A percentile compares a stretch with the other conserved stretches of the same genome.
phyloP scores from a whole-genome alignment of 2,888 invertebrate genomes.

The Caenorhabditis zanzibari region DNA sequence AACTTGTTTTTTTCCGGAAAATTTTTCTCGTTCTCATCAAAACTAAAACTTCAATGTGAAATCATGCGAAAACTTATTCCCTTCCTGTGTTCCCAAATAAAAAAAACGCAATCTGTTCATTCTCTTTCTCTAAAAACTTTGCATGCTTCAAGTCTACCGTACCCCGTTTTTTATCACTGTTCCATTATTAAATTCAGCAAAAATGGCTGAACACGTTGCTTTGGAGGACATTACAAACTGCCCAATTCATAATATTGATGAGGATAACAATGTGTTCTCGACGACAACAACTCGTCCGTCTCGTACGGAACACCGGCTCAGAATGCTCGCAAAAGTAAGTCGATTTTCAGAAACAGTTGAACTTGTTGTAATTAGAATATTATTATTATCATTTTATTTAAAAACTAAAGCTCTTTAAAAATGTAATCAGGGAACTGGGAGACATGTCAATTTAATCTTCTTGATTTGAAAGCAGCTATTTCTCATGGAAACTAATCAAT shows the following conservation, averaged over 20 bases:
- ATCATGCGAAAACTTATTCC: conserved; percentile 31
- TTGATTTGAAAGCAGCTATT: no score
- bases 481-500: no score
- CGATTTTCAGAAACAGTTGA: not conserved
- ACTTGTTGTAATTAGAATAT: not conserved
- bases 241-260: conserved; percentile 49
- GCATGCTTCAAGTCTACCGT: conserved; percentile 1
- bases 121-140: not conserved
- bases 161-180: not conserved
- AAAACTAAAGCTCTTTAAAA: no score
- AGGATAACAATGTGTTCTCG: conserved; percentile 49
- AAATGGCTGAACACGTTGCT: conserved; percentile 47
- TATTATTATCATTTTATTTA: no score
- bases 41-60: conserved; percentile 15
- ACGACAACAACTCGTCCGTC: conserved; percentile 45
- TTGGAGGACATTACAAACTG: conserved; percentile 57
- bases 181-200: not conserved
- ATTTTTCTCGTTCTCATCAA: not conserved
- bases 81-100: conserved; percentile 3
- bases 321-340: conserved; percentile 50
- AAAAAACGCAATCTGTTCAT: not conserved
- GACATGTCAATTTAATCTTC: no score
- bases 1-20: conserved; percentile 12
- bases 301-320: conserved; percentile 48
- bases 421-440: no score